Conservation (phyloP, 37 sponge, comb jelly and placozoan genomes). For the Diacarnus erythraeanus region DNA sequence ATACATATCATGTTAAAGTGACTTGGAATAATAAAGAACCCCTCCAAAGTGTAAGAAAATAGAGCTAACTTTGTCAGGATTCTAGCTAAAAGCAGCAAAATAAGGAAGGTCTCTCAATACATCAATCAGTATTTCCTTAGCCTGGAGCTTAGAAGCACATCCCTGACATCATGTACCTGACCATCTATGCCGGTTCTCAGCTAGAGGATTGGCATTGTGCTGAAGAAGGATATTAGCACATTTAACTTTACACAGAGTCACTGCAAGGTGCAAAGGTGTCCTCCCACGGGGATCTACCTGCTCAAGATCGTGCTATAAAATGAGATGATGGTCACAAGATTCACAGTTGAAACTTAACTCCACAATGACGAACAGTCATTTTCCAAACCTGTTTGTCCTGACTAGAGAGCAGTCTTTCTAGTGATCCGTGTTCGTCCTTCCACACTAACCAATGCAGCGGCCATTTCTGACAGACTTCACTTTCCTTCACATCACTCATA, state of each 20-base stretch:
- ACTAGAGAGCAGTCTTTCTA: conserved; percentile 35
- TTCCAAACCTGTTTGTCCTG: conserved; percentile 38
- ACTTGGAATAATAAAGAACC: too few species aligned
- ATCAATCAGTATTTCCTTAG: too few species aligned
- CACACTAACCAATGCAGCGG: conserved; percentile 90
- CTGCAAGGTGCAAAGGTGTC: conserved; percentile 89
- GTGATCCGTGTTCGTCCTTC: conserved; percentile 45
- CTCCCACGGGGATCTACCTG: conserved; percentile 82
- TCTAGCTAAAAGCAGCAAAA: too few species aligned
- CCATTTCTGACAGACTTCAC: conserved; percentile 46
- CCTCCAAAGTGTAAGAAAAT: background rate
- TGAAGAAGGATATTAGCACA: conserved; percentile 70
- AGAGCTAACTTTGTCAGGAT: background rate
- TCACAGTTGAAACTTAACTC: background rate
- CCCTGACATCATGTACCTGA: conserved; percentile 21
- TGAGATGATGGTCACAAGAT: background rate
- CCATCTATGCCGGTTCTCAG: conserved; percentile 82
- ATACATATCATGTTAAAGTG: too few species aligned
- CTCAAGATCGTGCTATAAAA: conserved; percentile 68
- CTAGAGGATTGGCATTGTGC: conserved; percentile 76
- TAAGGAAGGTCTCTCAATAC: too few species aligned
- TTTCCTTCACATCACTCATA: conserved; percentile 1
- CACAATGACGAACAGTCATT: background rate
- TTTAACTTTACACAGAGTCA: conserved; percentile 48
- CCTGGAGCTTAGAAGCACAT: too few species aligned